Conservation (phyloP, 2,113 vertebrate genomes). For the Mustelus asterias region DNA sequence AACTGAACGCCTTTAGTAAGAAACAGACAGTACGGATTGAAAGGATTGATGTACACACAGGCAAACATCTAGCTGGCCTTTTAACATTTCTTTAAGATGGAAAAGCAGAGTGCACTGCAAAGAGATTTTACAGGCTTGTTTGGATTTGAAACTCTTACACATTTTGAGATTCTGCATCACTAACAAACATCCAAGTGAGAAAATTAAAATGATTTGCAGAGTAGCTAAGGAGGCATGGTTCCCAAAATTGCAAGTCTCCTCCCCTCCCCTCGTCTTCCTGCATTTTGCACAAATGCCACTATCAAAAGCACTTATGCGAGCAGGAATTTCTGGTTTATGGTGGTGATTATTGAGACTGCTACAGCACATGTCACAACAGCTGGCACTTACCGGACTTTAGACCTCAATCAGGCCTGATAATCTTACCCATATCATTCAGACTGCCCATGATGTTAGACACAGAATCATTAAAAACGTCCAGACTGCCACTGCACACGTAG, state of each 20-base stretch:
- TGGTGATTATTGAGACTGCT: neutral
- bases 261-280: neutral
- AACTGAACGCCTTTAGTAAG: neutral
- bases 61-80: neutral
- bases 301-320: neutral
- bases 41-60: neutral
- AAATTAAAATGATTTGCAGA: neutral
- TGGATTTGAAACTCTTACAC: neutral
- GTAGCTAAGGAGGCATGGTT: neutral
- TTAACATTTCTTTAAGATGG: neutral
- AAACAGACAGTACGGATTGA: neutral
- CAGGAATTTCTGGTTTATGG: neutral
- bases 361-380: constrained; percentile 14
- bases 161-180: neutral
- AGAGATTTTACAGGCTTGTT: neutral
- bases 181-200: neutral
- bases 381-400: neutral
- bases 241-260: neutral
- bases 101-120: neutral
- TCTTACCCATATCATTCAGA: constrained; percentile 10
- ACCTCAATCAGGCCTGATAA: neutral
- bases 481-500: neutral
- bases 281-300: neutral
- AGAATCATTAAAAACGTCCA: constrained; percentile 9
- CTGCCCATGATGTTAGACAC: neutral